These are phyloP conservation scores for Papilio polytes DNA, from an alignment of 1,140 invertebrate genomes.

Conservation along the genomic window DNA sequence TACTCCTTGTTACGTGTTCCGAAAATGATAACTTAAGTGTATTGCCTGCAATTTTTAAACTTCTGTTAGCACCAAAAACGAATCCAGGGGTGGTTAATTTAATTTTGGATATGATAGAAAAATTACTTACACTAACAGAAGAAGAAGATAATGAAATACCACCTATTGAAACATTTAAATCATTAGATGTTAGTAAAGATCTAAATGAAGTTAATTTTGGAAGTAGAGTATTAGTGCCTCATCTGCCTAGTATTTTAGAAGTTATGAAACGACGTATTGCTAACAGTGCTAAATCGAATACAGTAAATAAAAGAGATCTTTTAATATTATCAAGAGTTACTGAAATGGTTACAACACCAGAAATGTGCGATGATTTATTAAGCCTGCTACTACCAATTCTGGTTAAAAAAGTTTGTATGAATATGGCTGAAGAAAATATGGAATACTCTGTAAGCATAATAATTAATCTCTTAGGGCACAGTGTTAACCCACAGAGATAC, in stretches of 20 bases:
- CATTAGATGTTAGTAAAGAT: constrained; percentile 61
- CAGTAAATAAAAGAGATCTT: constrained; percentile 88
- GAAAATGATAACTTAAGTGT: constrained; percentile 82
- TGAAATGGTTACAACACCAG: constrained; percentile 87
- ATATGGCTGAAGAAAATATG: constrained; percentile 87
- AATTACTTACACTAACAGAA: constrained; percentile 88
- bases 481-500: constrained; percentile 87
- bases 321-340: constrained; percentile 92
- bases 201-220: constrained; percentile 86
- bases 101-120: constrained; percentile 92
- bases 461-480: constrained; percentile 89
- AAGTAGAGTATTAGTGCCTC: constrained; percentile 88
- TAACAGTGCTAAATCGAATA: constrained; percentile 84
- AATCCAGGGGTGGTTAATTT: constrained; percentile 87
- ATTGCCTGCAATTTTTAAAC: constrained; percentile 87
- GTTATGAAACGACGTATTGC: constrained; percentile 87
- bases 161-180: constrained; percentile 70
- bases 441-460: constrained; percentile 86
- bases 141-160: constrained; percentile 79
- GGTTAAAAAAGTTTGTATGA: constrained; percentile 86
- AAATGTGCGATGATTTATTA: constrained; percentile 88
- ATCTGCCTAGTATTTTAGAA: constrained; percentile 89
- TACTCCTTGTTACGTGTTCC: constrained; percentile 87
- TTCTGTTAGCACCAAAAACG: constrained; percentile 88
- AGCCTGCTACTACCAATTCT: constrained; percentile 90